Percentiles rank a stretch among this genome's conserved stretches.
phyloP scores from a whole-genome alignment of 2,113 vertebrate genomes.

The Atherinomorus stipes region DNA sequence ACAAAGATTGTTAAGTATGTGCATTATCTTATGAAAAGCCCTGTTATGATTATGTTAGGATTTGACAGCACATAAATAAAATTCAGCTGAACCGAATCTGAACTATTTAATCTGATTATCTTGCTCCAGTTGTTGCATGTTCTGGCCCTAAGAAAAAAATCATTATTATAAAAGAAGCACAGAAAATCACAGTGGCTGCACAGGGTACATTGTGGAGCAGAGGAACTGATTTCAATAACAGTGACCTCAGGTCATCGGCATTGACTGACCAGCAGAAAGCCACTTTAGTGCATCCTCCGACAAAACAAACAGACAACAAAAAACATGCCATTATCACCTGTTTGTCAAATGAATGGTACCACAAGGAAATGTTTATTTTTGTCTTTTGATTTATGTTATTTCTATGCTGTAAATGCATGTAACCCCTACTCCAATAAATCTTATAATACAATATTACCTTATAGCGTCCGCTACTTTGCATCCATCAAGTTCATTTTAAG shows the following conservation, averaged over 20 bases:
- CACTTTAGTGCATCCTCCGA: too few relatives aligned
- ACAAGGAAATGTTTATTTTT: too few relatives aligned
- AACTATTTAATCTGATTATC: conserved; percentile 53
- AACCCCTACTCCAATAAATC: background rate
- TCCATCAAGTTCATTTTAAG: background rate
- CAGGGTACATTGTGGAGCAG: conserved; percentile 22
- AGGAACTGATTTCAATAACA: conserved; percentile 18
- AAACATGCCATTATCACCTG: too few relatives aligned
- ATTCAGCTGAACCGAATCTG: background rate
- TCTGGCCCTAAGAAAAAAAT: conserved; percentile 35
- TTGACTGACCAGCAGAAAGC: background rate
- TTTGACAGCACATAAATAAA: background rate
- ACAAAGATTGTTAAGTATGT: too few relatives aligned
- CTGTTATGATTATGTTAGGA: background rate
- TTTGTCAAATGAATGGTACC: too few relatives aligned
- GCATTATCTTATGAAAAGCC: background rate
- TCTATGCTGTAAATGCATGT: too few relatives aligned
- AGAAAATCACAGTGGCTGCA: conserved; percentile 8
- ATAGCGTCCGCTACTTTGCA: background rate
- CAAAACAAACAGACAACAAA: too few relatives aligned
- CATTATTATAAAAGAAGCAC: conserved; percentile 34
- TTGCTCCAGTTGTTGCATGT: conserved; percentile 49
- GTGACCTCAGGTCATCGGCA: conserved; percentile 2
- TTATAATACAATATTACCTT: background rate
- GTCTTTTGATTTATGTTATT: too few relatives aligned